These are phyloP conservation scores for Chloropsis hardwickii DNA, from an alignment of 2,113 vertebrate genomes.

Conservation along the genomic window DNA sequence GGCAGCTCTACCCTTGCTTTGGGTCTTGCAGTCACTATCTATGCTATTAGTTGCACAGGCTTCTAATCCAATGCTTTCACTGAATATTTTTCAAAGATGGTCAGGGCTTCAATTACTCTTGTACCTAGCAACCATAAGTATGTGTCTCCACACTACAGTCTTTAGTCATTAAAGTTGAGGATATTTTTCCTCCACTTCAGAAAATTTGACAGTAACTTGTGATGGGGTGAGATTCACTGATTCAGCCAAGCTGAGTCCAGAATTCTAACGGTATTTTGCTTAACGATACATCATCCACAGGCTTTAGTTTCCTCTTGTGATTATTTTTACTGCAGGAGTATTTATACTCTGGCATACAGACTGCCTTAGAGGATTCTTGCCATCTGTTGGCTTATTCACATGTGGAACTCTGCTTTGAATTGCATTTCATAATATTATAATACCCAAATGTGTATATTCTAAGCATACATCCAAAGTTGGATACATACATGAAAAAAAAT, in stretches of 20 bases:
- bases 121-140: background rate
- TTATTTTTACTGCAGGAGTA: conserved; percentile 34
- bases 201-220: background rate
- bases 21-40: background rate
- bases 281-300: conserved; percentile 3
- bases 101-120: background rate
- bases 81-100: background rate
- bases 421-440: conserved; percentile 1
- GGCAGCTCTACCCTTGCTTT: background rate
- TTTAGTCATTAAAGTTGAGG: background rate
- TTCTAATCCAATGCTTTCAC: background rate
- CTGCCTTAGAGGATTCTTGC: conserved; percentile 38
- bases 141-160: background rate
- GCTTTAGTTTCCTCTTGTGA: conserved; percentile 34
- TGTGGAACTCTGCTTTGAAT: background rate
- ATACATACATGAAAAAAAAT: background rate
- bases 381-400: conserved; percentile 56
- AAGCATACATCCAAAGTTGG: background rate
- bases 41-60: background rate
- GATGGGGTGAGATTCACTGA: background rate
- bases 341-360: conserved; percentile 27
- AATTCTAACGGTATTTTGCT: background rate
- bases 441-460: background rate
- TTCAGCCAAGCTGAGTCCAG: background rate
- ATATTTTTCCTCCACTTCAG: background rate